A percentile compares a stretch with the other conserved stretches of the same genome.
These are phyloP conservation scores for Aphaenogaster rudis DNA, from an alignment of 1,140 invertebrate species.

Conservation along the genomic window DNA sequence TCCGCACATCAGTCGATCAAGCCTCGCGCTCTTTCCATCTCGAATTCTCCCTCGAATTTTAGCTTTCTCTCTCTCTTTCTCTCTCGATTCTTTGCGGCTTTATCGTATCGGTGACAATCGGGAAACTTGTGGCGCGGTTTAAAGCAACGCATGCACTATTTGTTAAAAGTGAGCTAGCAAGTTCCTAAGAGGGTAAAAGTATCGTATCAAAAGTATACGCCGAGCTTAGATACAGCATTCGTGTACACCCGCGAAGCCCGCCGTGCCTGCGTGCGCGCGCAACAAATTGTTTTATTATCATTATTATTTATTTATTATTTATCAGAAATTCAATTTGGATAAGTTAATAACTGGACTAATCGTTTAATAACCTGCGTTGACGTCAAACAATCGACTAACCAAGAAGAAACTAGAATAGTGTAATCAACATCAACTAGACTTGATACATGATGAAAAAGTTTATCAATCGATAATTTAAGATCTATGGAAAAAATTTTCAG, in stretches of 20 bases:
- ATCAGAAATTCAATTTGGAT: neutral
- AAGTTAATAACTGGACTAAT: neutral
- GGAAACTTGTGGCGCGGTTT: conserved; percentile 81
- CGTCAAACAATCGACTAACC: neutral
- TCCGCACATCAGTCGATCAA: neutral
- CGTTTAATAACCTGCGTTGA: neutral
- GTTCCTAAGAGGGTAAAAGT: conserved; percentile 85
- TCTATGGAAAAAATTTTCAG: neutral
- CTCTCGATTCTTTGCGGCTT: neutral
- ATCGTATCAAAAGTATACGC: conserved; percentile 83
- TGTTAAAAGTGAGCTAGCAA: conserved; percentile 87
- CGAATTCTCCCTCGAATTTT: neutral
- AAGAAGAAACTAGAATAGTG: neutral
- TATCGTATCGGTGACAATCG: neutral
- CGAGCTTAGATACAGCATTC: conserved; percentile 87
- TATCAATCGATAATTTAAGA: neutral
- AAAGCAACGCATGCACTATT: conserved; percentile 86
- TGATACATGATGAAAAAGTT: neutral
- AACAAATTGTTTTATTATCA: neutral
- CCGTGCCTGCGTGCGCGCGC: conserved; percentile 70
- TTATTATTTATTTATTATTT: neutral
- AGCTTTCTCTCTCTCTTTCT: neutral
- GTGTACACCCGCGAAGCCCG: conserved; percentile 83
- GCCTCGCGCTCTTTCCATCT: neutral
- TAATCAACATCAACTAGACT: neutral